Evolutionary conservation across 2,797 vertebrate species (phyloP), one percentile per base, ranked within the genome.

Genomic region (Pyrocephalus nanus): DNA sequence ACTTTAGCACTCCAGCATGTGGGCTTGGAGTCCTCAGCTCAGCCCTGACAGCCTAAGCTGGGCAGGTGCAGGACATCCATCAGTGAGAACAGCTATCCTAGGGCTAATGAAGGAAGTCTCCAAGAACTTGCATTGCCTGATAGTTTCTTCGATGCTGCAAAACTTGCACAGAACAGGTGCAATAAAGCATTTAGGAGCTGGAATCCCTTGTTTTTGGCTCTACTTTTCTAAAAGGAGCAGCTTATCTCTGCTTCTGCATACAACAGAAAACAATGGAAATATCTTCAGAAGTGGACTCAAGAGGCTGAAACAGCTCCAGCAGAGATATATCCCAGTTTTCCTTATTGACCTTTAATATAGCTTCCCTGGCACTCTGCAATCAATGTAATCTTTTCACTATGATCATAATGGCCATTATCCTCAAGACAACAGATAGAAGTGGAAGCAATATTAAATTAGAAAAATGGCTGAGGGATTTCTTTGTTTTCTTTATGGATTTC

Each of bases 401-500:
- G 92, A 78, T 96, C 74, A 88, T 93, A 93, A 96, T 77, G 70
- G 78, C 85, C 78, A 74, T 95, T 97, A 88, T 89, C 76, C 76
- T 90, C 78, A 66, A 96, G 86, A 91, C 79, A 95, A 82, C 67
- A 96, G 78, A 95, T 62, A 87, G 47, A 86, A 92, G 83, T 95
- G 86, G 87, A 91, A 97, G 67, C 47, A 62, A 86, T 91, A 92
- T 95, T 94, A 96, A 95, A 96, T 87, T 94, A 48, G 91, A 97
- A 95, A 93, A 97, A 94, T 77, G 95, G 94, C 83, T 93, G 50
- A 95, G 89, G 26, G 84, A 95, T 87, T 96, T 73, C 71, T 97
- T 97, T 95, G 93, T 97, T 96, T 97, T 96, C 92, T 91, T 66
- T 88, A 86, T 92, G 80, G 92, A 91, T 92, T 90, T 93, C 79